Evolutionary conservation across 2,888 invertebrate species (phyloP).

Genomic region (Pterostichus madidus): DNA sequence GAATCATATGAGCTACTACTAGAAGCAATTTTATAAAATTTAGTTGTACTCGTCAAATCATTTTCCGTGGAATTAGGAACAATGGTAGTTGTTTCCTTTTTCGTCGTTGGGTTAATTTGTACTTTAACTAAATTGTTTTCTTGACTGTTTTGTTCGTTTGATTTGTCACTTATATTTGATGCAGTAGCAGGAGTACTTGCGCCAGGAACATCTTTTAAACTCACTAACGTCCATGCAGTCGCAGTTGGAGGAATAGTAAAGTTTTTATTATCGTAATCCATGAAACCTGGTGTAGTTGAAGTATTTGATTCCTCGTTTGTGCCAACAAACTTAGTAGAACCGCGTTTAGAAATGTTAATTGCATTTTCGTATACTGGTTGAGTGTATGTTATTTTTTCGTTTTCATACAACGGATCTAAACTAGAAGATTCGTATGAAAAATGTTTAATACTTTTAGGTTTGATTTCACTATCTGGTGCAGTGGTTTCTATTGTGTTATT

Average conservation of each 20-base stretch:
- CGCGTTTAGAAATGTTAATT: conserved; percentile 78
- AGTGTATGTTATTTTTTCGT: conserved; percentile 71
- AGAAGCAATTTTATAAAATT: conserved; percentile 57
- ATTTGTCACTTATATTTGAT: conserved; percentile 61
- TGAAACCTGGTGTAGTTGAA: conserved; percentile 48
- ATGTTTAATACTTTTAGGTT: conserved; percentile 71
- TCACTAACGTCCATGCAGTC: conserved; percentile 79
- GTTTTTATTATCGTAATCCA: conserved; percentile 67
- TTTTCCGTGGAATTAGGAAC: conserved; percentile 31
- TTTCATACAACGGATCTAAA: conserved; percentile 78
- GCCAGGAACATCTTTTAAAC: conserved; percentile 73
- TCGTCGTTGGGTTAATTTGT: conserved; percentile 68
- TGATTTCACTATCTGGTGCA: conserved; percentile 78
- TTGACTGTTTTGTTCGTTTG: conserved; percentile 71
- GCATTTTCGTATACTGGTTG: conserved; percentile 75
- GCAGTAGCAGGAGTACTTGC: conserved; percentile 74
- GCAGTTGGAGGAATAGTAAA: conserved; percentile 79
- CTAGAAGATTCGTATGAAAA: conserved; percentile 78
- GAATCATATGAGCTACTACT: conserved; percentile 46
- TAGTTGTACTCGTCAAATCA: conserved; percentile 55
- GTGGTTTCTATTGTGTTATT: conserved; percentile 64
- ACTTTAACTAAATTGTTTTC: conserved; percentile 73
- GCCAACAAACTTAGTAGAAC: conserved; percentile 77
- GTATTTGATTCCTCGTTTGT: conserved; percentile 70
- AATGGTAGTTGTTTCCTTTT: conserved; percentile 54